Evolutionary conservation across 1,140 invertebrate species (phyloP).

Genomic region (Nasonia vitripennis): DNA sequence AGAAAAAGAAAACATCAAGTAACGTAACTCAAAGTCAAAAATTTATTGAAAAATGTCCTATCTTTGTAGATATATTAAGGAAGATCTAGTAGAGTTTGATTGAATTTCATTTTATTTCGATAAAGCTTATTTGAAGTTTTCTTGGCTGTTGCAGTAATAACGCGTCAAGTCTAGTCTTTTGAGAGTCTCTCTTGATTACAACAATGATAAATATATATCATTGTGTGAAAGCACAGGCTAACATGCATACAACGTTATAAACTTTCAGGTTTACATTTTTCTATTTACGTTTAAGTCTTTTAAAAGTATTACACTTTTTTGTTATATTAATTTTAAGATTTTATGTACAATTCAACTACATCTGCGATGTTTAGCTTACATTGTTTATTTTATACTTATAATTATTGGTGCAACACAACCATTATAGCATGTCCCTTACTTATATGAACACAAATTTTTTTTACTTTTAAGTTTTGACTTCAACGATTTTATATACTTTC

Average conservation of each 20-base stretch:
- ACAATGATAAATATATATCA: not conserved
- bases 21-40: not conserved
- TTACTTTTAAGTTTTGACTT: constrained; percentile 24
- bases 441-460: not conserved
- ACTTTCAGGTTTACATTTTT: constrained; percentile 3
- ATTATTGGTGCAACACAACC: not conserved
- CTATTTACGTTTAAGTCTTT: not conserved
- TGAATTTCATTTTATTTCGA: constrained; percentile 18
- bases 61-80: not conserved
- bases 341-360: constrained; percentile 8
- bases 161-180: constrained; percentile 17
- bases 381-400: constrained; percentile 40
- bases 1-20: not conserved
- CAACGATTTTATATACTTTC: constrained; percentile 33
- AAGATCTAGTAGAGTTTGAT: not conserved
- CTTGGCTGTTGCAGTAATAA: not conserved
- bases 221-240: not conserved
- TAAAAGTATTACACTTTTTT: constrained; percentile 11
- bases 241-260: constrained; percentile 19
- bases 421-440: no score
- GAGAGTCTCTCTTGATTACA: constrained; percentile 11
- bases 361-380: constrained; percentile 2
- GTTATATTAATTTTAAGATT: constrained; percentile 26
- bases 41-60: not conserved
- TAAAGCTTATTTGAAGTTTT: constrained; percentile 11